A percentile compares a stretch with the other conserved stretches of the same genome.
phyloP scores from a whole-genome alignment of 1,140 invertebrate genomes.

The Drosophila simulans region DNA sequence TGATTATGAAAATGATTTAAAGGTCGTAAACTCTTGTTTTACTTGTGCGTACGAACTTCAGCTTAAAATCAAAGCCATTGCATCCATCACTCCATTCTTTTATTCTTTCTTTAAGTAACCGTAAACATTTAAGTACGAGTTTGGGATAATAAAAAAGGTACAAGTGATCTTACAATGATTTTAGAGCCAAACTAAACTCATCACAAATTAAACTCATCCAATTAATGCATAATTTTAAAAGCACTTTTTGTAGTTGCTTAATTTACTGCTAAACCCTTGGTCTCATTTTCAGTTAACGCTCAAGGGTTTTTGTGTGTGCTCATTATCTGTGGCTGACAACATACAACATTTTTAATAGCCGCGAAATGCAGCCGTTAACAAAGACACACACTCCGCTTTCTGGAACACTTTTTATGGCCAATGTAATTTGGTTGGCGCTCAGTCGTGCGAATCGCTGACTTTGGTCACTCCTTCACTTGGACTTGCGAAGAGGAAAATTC shows the following conservation, averaged over 20 bases:
- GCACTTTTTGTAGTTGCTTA: neutral
- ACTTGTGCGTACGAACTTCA: too few relatives aligned
- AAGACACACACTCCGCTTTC: conserved; percentile 11
- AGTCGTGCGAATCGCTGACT: conserved; percentile 53
- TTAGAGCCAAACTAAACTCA: neutral
- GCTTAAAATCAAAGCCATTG: too few relatives aligned
- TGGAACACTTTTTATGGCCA: conserved; percentile 42
- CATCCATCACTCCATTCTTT: too few relatives aligned
- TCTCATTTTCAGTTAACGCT: conserved; percentile 19
- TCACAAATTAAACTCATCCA: too few relatives aligned
- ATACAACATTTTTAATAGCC: conserved; percentile 37
- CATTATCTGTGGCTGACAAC: conserved; percentile 41
- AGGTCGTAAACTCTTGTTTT: too few relatives aligned
- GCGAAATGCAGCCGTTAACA: conserved; percentile 31
- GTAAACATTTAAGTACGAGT: neutral
- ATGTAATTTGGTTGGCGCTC: conserved; percentile 62
- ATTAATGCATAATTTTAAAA: neutral
- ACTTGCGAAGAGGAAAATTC: conserved; percentile 40
- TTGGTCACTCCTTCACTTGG: conserved; percentile 31
- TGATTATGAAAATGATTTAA: too few relatives aligned
- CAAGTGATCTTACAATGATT: neutral
- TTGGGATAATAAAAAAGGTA: neutral
- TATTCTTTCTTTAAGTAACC: too few relatives aligned
- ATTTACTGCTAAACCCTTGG: neutral
- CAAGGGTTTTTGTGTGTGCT: conserved; percentile 12